These are phyloP conservation scores for Crocuta crocuta DNA, from an alignment of 2,113 vertebrate species.

Conservation along the genomic window DNA sequence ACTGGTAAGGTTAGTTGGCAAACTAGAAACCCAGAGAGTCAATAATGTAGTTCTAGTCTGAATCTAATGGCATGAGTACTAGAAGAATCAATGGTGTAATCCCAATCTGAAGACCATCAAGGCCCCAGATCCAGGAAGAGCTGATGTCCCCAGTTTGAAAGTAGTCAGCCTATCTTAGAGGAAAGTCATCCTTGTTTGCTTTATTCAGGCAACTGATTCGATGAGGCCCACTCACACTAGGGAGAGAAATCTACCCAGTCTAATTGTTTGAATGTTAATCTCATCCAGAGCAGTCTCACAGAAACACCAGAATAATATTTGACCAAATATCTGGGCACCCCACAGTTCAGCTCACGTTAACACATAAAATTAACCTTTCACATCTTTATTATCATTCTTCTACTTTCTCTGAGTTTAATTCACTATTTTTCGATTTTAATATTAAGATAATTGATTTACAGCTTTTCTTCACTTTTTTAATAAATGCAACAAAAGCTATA, in stretches of 20 bases:
- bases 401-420: background rate
- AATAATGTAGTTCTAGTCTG: background rate
- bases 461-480: background rate
- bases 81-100: conserved; percentile 3
- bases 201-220: background rate
- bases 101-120: background rate
- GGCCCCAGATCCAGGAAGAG: background rate
- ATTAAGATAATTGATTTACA: background rate
- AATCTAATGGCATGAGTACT: background rate
- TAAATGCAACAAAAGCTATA: background rate
- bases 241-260: background rate
- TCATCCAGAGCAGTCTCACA: background rate
- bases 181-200: background rate
- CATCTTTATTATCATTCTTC: background rate
- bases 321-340: background rate
- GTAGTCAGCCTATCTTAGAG: background rate
- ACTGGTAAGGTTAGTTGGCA: background rate
- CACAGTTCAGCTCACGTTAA: background rate
- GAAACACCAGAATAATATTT: background rate
- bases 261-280: conserved; percentile 21
- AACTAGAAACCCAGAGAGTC: background rate
- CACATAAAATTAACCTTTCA: background rate
- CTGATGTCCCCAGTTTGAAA: background rate
- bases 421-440: background rate
- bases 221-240: background rate